phyloP scores from a whole-genome alignment of 2,888 invertebrate genomes.

The Bombylius discolor region DNA sequence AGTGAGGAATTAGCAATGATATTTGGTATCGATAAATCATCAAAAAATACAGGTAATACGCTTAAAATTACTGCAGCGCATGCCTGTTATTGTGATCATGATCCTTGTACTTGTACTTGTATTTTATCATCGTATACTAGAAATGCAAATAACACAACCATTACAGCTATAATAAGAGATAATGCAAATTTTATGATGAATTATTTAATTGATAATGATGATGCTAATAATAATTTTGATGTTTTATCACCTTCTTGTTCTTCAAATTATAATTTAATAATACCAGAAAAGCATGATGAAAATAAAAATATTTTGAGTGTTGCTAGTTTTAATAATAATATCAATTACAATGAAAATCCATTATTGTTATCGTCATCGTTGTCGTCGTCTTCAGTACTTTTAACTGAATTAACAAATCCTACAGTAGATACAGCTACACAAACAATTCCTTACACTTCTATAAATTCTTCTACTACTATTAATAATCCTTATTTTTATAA shows the following conservation, averaged over 20 bases:
- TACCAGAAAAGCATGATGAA: neutral
- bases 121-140: neutral
- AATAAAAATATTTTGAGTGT: slow-evolving; percentile 1
- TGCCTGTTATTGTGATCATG: neutral
- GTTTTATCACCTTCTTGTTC: neutral
- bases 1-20: slow-evolving; percentile 52
- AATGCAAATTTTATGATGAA: neutral
- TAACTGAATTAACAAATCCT: neutral
- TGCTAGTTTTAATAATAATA: neutral
- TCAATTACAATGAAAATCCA: neutral
- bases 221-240: neutral
- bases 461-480: too few relatives aligned
- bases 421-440: neutral
- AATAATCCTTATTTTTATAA: too few relatives aligned
- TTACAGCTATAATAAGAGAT: neutral
- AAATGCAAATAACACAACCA: neutral
- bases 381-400: neutral
- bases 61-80: slow-evolving; percentile 2
- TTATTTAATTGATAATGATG: neutral
- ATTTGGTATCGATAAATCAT: slow-evolving; percentile 38
- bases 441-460: neutral
- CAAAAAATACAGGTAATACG: slow-evolving; percentile 21
- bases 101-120: neutral
- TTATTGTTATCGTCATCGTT: neutral
- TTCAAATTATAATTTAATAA: too few relatives aligned